phyloP scores from a whole-genome alignment of 92 coral and sea anemone genomes.

The Porites lobata region DNA sequence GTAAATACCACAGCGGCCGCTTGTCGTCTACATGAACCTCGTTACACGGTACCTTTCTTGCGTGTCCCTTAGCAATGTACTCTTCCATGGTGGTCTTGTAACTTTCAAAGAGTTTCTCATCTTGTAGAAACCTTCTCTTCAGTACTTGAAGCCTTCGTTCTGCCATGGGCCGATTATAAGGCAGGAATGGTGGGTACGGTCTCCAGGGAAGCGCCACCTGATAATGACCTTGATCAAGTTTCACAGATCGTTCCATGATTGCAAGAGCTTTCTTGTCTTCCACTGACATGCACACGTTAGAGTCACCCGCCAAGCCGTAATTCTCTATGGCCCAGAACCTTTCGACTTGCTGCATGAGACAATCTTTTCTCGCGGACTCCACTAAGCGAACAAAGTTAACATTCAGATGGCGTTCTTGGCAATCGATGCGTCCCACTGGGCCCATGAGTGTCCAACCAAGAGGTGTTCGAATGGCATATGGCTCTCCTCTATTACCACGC shows the following conservation, averaged over 20 bases:
- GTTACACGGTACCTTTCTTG: constrained; percentile 34
- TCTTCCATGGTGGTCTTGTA: constrained; percentile 47
- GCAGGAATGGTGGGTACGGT: constrained; percentile 5
- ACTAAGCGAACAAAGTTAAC: neutral
- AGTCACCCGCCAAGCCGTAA: neutral
- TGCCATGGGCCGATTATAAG: constrained; percentile 47
- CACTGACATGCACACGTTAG: neutral
- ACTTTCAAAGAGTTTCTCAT: constrained; percentile 22
- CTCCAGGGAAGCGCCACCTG: constrained; percentile 51
- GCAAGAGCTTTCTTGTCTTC: constrained; percentile 51
- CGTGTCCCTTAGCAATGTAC: constrained; percentile 42
- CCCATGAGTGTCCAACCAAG: constrained; percentile 56
- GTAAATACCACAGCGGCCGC: constrained; percentile 45
- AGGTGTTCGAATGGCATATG: constrained; percentile 51
- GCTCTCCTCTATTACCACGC: constrained; percentile 47
- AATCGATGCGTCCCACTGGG: neutral
- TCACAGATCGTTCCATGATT: constrained; percentile 28
- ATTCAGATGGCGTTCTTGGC: neutral
- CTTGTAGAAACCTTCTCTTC: constrained; percentile 36
- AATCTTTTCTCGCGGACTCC: neutral
- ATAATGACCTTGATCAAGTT: constrained; percentile 49
- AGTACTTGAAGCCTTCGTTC: constrained; percentile 28
- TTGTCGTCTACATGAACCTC: constrained; percentile 2
- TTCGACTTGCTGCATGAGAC: constrained; percentile 13
- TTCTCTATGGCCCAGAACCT: neutral